Conservation (phyloP, 2,888 invertebrate genomes). For the Dasysyrphus tricinctus region DNA sequence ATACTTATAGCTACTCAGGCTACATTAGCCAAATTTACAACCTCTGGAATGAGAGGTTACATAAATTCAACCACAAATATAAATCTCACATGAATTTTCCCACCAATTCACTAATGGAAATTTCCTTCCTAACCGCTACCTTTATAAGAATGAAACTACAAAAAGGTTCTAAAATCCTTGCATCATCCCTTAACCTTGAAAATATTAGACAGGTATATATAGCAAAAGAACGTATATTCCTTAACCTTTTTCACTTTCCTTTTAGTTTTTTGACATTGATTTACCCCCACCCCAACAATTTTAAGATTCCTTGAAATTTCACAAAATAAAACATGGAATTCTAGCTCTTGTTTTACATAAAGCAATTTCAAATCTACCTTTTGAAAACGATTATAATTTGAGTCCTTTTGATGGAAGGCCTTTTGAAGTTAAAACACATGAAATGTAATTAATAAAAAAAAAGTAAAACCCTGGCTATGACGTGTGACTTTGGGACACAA, state of each 20-base stretch:
- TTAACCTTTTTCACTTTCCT: neutral
- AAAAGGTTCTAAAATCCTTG: neutral
- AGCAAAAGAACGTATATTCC: neutral
- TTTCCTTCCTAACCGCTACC: neutral
- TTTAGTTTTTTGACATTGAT: conserved; percentile 3
- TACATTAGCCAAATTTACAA: neutral
- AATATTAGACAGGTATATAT: neutral
- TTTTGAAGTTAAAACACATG: neutral
- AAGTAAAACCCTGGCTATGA: neutral
- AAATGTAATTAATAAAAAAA: neutral
- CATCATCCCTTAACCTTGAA: no score
- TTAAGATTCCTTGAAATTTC: neutral
- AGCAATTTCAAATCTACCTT: neutral
- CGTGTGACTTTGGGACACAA: neutral
- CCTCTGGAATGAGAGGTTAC: no score
- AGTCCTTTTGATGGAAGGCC: neutral
- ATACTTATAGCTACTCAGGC: neutral
- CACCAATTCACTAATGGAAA: conserved; percentile 11
- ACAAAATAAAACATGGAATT: neutral
- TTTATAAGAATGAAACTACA: neutral
- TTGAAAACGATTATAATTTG: neutral
- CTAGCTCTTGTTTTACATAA: neutral
- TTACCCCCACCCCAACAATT: neutral
- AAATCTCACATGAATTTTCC: neutral
- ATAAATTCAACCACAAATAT: neutral